Evolutionary conservation across 2,888 invertebrate genomes (phyloP), one percentile per base, ranked within the genome.

Genomic region (Ectemnius cavifrons): DNA sequence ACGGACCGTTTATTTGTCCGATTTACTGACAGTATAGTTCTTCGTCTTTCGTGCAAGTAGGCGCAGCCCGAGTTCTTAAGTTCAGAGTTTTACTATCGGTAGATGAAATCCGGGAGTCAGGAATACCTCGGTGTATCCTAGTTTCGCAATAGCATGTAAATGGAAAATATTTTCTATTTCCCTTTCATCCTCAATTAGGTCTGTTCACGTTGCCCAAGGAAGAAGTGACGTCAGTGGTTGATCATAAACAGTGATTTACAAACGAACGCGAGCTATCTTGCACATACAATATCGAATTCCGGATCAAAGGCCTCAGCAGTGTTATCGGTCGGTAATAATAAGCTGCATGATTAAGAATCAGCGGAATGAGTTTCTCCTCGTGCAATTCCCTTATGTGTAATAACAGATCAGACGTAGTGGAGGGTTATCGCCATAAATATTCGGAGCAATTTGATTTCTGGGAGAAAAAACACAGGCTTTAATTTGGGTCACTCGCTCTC

Each of bases 1-100:
- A 73, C 67, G 56, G 63, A 70, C 52, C 63, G 49, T 59, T 61
- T 11, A 37, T 37, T 37, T 37, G 8, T 37, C 37, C 37, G 37
- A 37, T 37, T 37, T 11, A 37, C 37, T 37, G 11, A 37, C 37
- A 37, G 37, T 37, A 37, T 37, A 37, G 37, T 37, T 37, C 11
- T 37, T 23, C 3, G 23, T 0, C 8, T 37, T 6, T 4, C 1
- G 37, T 2, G 8, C 37, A 37, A 37, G 37, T 37, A 37, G 37
- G 4, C 37, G 37, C 37, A 37, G 37, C 11, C 37, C 37, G 37
- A 8, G 8, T 37, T 37, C 37, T 37, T 37, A 8, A 37, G 37
- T 37, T 37, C 2, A 6, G 2, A 37, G 37, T 37, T 37, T 37
- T 37, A 37, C 37, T 37, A 11, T 37, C 37, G 37, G 11, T 8